Conservation (phyloP, 1,140 invertebrate species). For the Vollenhovia emeryi region DNA sequence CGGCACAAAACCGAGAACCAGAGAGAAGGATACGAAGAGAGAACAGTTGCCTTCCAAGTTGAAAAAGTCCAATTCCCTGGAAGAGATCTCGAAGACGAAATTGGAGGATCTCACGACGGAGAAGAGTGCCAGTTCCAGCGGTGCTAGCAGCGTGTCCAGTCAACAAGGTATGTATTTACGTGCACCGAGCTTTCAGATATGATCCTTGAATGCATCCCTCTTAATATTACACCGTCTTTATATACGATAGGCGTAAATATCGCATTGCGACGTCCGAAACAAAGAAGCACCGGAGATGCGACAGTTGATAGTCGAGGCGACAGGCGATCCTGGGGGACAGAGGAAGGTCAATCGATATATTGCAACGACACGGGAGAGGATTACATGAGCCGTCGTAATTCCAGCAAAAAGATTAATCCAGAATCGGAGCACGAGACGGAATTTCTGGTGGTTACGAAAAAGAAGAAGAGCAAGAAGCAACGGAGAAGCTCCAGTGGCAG, state of each 20-base stretch:
- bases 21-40: slow-evolving; percentile 82
- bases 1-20: slow-evolving; percentile 80
- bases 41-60: slow-evolving; percentile 84
- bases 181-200: not conserved
- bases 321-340: slow-evolving; percentile 88
- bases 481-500: slow-evolving; percentile 84
- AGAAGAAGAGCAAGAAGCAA: slow-evolving; percentile 89
- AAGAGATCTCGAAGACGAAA: slow-evolving; percentile 90
- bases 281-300: slow-evolving; percentile 81
- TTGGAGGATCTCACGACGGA: slow-evolving; percentile 88
- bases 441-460: slow-evolving; percentile 91
- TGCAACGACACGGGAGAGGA: slow-evolving; percentile 83
- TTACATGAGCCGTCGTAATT: slow-evolving; percentile 79
- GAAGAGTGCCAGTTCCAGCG: slow-evolving; percentile 80
- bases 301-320: slow-evolving; percentile 84
- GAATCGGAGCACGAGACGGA: slow-evolving; percentile 85
- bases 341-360: slow-evolving; percentile 86
- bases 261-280: slow-evolving; percentile 81
- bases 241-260: slow-evolving; percentile 82
- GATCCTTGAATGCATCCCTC: not conserved
- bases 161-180: slow-evolving; percentile 76
- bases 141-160: slow-evolving; percentile 80
- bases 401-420: slow-evolving; percentile 81
- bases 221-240: slow-evolving; percentile 24
- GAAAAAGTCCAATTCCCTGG: slow-evolving; percentile 89